Evolutionary conservation across 2,113 vertebrate genomes (phyloP), one percentile per base, ranked within the genome.

Genomic region (Pelobates fuscus): DNA sequence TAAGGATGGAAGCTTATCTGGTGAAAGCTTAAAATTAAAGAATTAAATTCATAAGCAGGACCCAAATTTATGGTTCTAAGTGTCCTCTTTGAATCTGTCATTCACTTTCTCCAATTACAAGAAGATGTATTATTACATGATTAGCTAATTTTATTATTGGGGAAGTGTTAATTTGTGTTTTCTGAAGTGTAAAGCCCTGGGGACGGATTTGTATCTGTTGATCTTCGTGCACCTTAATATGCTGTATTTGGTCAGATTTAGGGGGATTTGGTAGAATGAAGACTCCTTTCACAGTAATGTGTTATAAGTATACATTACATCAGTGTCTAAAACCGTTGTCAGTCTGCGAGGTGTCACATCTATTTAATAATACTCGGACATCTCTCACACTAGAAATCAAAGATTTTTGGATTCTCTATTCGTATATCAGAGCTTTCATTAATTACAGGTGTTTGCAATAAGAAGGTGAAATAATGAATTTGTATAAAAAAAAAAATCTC

Each of bases 131-230:
- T 76, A 76, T 76, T 66, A 67, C 54, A 29, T 17, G 63, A 66
- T 60, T 49, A 76, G 72, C 72, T 76, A 67, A 77, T 77, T 77
- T 68, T 77, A 77, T 77, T 68, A 77, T 77, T 68, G 37, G 41
- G n/a, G 55, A 68, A 68, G 73, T 77, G 57, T 61, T 77, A 77
- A 77, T 77, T 68, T 18, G 26, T 68, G 73, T 49, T 68, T 77
- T 77, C 41, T 68, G 37, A 68, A 68, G 55, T 68, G 64, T 17
- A 68, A 77, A 54, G 18, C 64, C 73, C 64, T 61, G 11, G 46
- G 65, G 73, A 37, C 20, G 32, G 18, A 3, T 21, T 18, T 65
- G 21, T 18, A 37, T 76, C 52, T 55, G 5, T 55, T 30, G 11
- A 52, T 29, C 12, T 27, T 24, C 27, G 18, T 58, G 71, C 62